Conservation (phyloP, 2,113 vertebrate genomes). For the Rallus limicola region DNA sequence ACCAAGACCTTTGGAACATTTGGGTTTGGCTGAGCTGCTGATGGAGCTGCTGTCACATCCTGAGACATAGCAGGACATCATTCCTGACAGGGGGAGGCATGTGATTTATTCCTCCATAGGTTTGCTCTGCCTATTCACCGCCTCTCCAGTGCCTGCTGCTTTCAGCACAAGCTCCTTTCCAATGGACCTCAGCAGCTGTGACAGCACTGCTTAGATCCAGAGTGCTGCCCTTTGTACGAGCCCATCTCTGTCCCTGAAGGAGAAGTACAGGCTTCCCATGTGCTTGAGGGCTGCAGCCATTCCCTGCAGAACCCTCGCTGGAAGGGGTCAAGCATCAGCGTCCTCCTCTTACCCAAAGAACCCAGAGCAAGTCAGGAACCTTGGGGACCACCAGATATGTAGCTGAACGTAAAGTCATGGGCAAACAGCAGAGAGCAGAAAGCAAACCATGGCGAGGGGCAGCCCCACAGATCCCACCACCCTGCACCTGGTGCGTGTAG, state of each 20-base stretch:
- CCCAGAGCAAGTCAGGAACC: neutral
- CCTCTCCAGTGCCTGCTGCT: neutral
- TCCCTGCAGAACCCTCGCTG: neutral
- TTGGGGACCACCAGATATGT: neutral
- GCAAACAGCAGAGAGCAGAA: neutral
- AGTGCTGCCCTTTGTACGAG: neutral
- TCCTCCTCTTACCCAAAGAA: neutral
- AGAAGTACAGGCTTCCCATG: neutral
- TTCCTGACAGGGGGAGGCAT: neutral
- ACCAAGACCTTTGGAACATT: neutral
- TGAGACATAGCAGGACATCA: neutral
- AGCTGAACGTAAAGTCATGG: neutral
- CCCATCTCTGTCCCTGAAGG: neutral
- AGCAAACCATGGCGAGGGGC: neutral
- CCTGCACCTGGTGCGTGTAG: fast-evolving
- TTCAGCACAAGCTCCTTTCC: neutral
- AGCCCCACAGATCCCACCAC: neutral
- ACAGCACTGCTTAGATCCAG: neutral
- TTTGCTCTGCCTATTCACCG: neutral
- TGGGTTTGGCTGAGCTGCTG: neutral
- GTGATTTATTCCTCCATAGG: neutral
- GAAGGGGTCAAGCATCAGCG: neutral
- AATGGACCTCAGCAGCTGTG: neutral
- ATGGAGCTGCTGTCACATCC: neutral
- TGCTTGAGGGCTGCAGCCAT: neutral